phyloP scores from a whole-genome alignment of 2,888 invertebrate species.

The Meteorus colon region DNA sequence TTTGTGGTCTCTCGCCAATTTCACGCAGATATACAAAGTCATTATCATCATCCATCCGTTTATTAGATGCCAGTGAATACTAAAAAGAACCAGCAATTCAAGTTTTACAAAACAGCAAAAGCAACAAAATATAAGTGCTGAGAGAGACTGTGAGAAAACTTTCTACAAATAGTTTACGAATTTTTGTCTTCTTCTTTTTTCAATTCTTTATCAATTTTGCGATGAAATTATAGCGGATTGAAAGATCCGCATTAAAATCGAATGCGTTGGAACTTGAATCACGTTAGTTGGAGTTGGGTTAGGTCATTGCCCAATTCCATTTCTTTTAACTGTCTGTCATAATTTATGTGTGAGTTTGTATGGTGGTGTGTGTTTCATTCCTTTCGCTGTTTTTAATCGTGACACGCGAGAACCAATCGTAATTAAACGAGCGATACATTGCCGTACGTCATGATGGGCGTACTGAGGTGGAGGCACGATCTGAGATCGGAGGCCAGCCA shows the following conservation, averaged over 20 bases:
- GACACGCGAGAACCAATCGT: constrained; percentile 11
- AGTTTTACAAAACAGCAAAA: background rate
- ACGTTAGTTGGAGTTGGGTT: constrained; percentile 2
- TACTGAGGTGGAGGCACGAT: constrained; percentile 72
- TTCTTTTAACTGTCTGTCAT: background rate
- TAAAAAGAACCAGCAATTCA: background rate
- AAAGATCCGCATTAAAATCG: constrained; percentile 2
- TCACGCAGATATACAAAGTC: background rate
- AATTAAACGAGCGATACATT: constrained; percentile 21
- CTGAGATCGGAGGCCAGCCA: constrained; percentile 71
- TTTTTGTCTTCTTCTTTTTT: background rate
- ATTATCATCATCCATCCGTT: no score
- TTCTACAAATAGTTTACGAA: background rate
- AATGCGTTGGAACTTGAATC: background rate
- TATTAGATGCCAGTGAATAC: no score
- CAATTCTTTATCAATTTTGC: background rate
- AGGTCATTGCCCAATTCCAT: constrained; percentile 11
- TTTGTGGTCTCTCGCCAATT: constrained; percentile 1
- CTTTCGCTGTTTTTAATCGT: constrained; percentile 1
- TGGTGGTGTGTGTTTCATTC: background rate
- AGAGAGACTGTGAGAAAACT: background rate
- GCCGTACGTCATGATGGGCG: constrained; percentile 70
- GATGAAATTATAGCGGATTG: background rate
- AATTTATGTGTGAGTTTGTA: background rate
- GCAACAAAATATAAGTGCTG: background rate